Evolutionary conservation across 2,888 invertebrate genomes (phyloP), one percentile per base, ranked within the genome.

Genomic region (Prosapia bicincta): DNA sequence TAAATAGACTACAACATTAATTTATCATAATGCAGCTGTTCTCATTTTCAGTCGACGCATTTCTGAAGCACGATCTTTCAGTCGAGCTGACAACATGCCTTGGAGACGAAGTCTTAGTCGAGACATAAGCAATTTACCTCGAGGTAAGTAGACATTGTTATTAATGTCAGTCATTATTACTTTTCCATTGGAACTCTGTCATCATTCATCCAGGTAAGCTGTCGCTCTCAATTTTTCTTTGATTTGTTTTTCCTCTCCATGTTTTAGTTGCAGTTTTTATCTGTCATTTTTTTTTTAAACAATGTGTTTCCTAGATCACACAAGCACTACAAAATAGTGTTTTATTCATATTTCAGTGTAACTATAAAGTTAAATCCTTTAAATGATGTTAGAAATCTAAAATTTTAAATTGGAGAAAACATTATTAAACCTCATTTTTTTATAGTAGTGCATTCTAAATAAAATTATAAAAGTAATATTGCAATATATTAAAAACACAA

Each of bases 81-180:
- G 85, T 79, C 83, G 86, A 38, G 84, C 81, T 43, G 83, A 84
- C 70, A 83, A 83, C 23, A 84, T 85, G 9, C 86, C 88, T 65
- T 90, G 92, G 90, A 86, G 90, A 78, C 87, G 89, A 78, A 89
- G 89, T 82, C 86, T 89, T 80, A 88, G 88, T 79, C 89, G 92
- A 81, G 92, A 93, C 83, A 89, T 90, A 82, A 88, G 90, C 76
- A 87, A 89, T 81, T 86, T 90, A 86, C 92, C 92, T 80, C 87
- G 92, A 89, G 92, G 93, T 92, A 89, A 90, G 85, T 23, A 43
- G 6, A 25, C 54, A 13, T 10, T 20, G 24, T 26, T 2, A 15
- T 26, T 67, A 26, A 2, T 25, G 66, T 5, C 26, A 26, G 26
- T 26, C 26, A 26, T 26, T 67, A 26, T 26, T 67, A 1, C 67